Conservation (phyloP, 2,797 vertebrate species). For the Xyrichtys novacula region DNA sequence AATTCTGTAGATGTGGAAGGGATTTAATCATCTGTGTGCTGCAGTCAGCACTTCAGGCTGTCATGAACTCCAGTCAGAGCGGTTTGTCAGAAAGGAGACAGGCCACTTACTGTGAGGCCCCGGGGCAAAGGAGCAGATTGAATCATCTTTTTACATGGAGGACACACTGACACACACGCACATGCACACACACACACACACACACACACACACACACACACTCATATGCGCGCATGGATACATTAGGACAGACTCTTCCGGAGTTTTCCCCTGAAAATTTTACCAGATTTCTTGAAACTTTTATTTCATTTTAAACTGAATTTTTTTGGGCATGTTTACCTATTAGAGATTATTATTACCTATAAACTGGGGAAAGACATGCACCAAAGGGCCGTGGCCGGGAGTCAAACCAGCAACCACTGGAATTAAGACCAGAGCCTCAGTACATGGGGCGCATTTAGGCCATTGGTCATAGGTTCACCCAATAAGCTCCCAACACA, state of each 20-base stretch:
- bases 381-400: no score
- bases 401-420: no score
- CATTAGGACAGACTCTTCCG: background rate
- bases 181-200: background rate
- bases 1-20: slow-evolving; percentile 34
- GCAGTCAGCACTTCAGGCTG: slow-evolving; percentile 34
- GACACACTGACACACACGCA: background rate
- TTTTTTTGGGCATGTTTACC: no score
- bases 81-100: slow-evolving; percentile 37
- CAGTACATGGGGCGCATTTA: no score
- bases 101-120: slow-evolving; percentile 42
- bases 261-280: no score
- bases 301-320: no score
- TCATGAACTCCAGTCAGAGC: slow-evolving; percentile 43
- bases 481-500: no score
- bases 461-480: no score
- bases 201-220: background rate
- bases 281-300: no score
- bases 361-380: no score
- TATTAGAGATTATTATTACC: no score
- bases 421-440: no score
- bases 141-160: slow-evolving; percentile 34
- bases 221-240: background rate
- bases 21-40: slow-evolving; percentile 44
- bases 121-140: slow-evolving; percentile 20